Evolutionary conservation across 2,113 vertebrate genomes (phyloP).

Genomic region (Entomyzon cyanotis): DNA sequence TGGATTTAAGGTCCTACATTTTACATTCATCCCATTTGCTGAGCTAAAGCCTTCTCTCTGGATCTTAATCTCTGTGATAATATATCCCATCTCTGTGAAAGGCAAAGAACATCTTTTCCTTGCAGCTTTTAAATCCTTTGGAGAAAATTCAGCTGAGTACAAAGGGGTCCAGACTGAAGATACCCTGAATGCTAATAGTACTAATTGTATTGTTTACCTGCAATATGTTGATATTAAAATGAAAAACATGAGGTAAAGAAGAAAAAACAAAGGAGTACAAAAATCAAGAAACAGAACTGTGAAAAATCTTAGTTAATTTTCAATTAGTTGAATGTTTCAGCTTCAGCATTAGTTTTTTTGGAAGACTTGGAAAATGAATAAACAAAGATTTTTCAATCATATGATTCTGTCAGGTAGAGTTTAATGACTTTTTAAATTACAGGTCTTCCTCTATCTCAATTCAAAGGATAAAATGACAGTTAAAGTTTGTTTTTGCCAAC

Average conservation of each 20-base stretch:
- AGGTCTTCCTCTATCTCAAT: neutral
- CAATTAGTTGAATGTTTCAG: neutral
- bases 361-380: neutral
- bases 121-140: neutral
- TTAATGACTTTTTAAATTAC: neutral
- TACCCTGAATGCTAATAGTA: neutral
- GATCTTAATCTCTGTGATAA: neutral
- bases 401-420: neutral
- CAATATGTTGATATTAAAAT: neutral
- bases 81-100: neutral
- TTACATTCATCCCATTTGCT: neutral
- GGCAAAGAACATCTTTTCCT: neutral
- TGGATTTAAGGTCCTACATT: neutral
- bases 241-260: neutral
- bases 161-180: neutral
- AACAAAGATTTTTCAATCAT: neutral
- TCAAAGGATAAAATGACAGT: neutral
- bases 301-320: neutral
- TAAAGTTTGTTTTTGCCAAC: neutral
- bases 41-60: neutral
- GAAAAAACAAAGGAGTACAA: neutral
- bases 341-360: neutral
- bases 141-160: neutral
- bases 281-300: neutral
- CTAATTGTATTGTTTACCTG: neutral